Base-by-base conservation (phyloP, 2,113 vertebrate genomes). In the Rhynchopsitta pachyrhyncha region DNA sequence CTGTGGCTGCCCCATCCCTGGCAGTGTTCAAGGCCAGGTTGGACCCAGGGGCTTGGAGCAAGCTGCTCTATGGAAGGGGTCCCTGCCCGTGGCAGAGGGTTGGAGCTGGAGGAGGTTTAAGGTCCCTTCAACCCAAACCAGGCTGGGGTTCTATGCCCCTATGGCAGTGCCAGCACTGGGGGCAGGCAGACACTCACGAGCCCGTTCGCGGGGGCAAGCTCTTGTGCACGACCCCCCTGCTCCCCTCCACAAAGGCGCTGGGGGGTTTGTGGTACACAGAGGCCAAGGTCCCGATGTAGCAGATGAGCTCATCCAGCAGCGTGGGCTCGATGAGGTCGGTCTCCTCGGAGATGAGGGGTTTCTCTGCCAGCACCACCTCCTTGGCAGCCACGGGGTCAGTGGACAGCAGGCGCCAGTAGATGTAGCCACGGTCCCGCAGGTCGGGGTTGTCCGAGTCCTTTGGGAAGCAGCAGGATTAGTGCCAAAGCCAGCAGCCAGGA, bases 391-490 rank as follows among this genome's bases (percentile, higher is more conserved):
- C 99, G 0, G 99, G 99, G 95, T 99, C 99, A 0, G 99, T 99
- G 94, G 99, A 99, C n/a, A 99, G 99, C 96, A 99, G 98, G 63
- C 99, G 99, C 99, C 99, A 99, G 97, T 99, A 99, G 98, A 99
- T 99, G 97, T 99, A 99, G 16, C 99, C 99, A 0, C 99, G 98
- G 75, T 99, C 99, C 82, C 99, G 98, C 94, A 99, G 98, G 97
- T 99, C 99, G 0, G 99, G 99, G 96, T 99, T 99, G 97, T 99
- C 99, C 0, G 99, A 99, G 96, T 99, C 99, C 99, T 99, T 84
- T 0, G 47, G 50, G 85, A 42, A 73, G 47, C 47, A 29, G 1
- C 0, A 49, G n/a, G 24, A 29, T 57, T 41, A 81, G n/a, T 1
- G 50, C 28, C 1, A 1, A 28, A 62, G 20, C 22, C 79, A 9